phyloP scores from a whole-genome alignment of 2,797 vertebrate species.

The Myotis daubentonii region DNA sequence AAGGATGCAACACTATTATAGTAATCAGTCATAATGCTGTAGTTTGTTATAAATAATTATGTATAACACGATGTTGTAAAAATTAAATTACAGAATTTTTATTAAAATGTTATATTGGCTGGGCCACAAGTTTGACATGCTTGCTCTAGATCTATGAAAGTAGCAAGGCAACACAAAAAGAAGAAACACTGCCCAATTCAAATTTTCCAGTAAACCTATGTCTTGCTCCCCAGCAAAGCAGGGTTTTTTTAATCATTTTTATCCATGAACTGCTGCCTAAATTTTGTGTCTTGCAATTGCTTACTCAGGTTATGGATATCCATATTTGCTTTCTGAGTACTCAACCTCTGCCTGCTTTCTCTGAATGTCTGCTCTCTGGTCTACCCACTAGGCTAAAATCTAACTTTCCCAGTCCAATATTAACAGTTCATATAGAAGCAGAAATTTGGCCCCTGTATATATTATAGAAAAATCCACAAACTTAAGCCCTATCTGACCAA shows the following conservation, averaged over 20 bases:
- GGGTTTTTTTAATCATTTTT: background rate
- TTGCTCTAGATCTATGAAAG: background rate
- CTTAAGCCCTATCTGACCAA: background rate
- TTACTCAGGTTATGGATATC: background rate
- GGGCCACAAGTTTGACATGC: no score
- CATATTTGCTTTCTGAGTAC: background rate
- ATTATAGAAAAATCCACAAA: background rate
- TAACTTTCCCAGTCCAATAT: background rate
- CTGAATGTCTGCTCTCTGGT: constrained; percentile 12
- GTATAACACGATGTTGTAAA: no score
- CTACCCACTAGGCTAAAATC: background rate
- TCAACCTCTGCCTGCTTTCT: background rate
- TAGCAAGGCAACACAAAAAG: background rate
- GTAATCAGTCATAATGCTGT: no score
- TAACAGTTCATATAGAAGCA: background rate
- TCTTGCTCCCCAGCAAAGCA: background rate
- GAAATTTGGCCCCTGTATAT: constrained; percentile 12
- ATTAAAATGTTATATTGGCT: no score
- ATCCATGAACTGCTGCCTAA: background rate
- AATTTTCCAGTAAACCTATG: background rate
- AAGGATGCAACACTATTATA: no score
- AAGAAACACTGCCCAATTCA: background rate
- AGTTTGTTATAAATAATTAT: no score
- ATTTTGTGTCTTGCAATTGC: background rate
- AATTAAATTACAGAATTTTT: no score